Evolutionary conservation across 2,113 vertebrate genomes (phyloP), one percentile per base, ranked within the genome.

Genomic region (Hepsetus odoe): DNA sequence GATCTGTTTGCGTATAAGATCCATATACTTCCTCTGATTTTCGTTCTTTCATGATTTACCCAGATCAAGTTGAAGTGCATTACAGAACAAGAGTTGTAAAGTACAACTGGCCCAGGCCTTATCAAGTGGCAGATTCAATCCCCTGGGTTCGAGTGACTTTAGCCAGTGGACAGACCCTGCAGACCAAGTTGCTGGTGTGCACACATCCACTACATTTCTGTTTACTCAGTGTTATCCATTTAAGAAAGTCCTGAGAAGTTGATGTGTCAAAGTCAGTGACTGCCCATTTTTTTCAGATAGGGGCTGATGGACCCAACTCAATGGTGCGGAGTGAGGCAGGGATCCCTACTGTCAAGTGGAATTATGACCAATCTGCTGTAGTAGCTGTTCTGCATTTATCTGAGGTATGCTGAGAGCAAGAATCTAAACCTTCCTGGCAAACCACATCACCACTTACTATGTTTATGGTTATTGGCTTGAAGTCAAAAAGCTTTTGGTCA

Each of bases 301-400:
- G 96, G 71, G 97, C 97, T 0, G 98, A 99, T 74, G 97, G 98
- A 38, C 93, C 95, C 38, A 98, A 97, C 87, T 99, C 97, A 0
- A 88, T 92, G 83, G 96, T 97, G 20, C 91, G 97, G 38, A 91
- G 77, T 53, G 87, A 93, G 78, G 89, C 95, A 0, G 93, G 95
- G 61, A 98, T 99, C 82, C 94, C 89, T 22, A 95, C 90, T 7
- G 86, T 99, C 20, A 94, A 95, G 86, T 96, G 96, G 94, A 92
- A 86, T 66, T 99, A 99, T 6, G 94, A 98, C 83, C 98, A 99
- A 82, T 96, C 95, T 7, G 97, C 97, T 72, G 94, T 99, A 20
- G 97, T 99, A 62, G 98, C 97, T 74, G 97, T 97, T 83, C 92
- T 99, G 77, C 93, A 95, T 82, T 91, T 99, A 79, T 94, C 95